phyloP scores from a whole-genome alignment of 2,797 vertebrate genomes.

The Passerculus sandwichensis region DNA sequence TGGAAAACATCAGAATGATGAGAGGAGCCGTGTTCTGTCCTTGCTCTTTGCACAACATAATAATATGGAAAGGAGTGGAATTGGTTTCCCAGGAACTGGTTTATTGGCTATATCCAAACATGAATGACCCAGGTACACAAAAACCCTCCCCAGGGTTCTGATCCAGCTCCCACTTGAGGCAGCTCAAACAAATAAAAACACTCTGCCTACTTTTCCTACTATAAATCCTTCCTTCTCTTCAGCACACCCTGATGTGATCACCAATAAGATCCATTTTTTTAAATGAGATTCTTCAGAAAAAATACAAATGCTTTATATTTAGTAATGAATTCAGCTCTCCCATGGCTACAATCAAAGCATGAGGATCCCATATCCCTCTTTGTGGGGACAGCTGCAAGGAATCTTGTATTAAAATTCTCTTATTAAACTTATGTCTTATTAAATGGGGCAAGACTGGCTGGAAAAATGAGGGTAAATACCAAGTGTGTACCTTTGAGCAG shows the following conservation, averaged over 20 bases:
- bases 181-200: not conserved
- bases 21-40: not conserved
- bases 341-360: not conserved
- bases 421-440: not conserved
- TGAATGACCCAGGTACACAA: not conserved
- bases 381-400: not conserved
- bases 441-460: not conserved
- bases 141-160: not conserved
- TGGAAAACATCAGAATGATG: conserved; percentile 21
- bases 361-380: not conserved
- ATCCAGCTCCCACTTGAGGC: not conserved
- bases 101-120: not conserved
- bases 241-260: not conserved
- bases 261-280: not conserved
- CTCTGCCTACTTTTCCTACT: not conserved
- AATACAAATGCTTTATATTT: not conserved
- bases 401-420: not conserved
- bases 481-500: not conserved
- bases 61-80: not conserved
- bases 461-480: not conserved
- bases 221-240: not conserved
- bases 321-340: not conserved
- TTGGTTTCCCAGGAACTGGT: not conserved
- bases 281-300: not conserved
- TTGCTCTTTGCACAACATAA: not conserved